Evolutionary conservation across 2,888 invertebrate genomes (phyloP).

Genomic region (Fragum whitleyi): DNA sequence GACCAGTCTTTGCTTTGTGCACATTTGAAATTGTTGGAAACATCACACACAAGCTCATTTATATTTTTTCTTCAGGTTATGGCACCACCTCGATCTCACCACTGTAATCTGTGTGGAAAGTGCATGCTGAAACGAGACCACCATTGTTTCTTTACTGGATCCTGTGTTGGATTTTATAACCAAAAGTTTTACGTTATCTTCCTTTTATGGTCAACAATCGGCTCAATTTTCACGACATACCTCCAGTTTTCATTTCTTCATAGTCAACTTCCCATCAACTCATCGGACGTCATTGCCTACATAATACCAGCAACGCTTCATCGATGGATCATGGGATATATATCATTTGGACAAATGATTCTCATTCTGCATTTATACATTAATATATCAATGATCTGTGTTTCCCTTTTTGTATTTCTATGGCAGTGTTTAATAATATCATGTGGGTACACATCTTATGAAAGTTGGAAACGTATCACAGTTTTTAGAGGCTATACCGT

Average conservation of each 20-base stretch:
- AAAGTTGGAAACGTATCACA: constrained; percentile 71
- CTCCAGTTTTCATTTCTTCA: constrained; percentile 75
- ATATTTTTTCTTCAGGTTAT: constrained; percentile 73
- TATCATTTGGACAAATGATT: constrained; percentile 66
- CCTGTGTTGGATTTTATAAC: constrained; percentile 85
- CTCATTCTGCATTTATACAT: constrained; percentile 69
- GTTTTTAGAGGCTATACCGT: constrained; percentile 43
- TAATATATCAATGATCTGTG: constrained; percentile 56
- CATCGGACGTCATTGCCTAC: constrained; percentile 67
- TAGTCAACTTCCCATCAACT: constrained; percentile 66
- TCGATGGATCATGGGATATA: constrained; percentile 69
- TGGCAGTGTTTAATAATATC: constrained; percentile 75
- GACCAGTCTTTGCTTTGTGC: no score
- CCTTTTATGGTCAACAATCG: constrained; percentile 75
- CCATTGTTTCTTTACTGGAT: constrained; percentile 84
- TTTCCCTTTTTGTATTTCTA: constrained; percentile 66
- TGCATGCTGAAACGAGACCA: constrained; percentile 85
- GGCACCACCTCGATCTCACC: constrained; percentile 81
- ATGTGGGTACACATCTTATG: constrained; percentile 77
- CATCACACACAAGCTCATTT: no score
- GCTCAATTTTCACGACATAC: constrained; percentile 61
- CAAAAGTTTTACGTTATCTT: constrained; percentile 85
- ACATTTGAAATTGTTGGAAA: no score
- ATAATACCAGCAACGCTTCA: constrained; percentile 71
- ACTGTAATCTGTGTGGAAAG: constrained; percentile 84